A percentile compares a stretch with the other conserved stretches of the same genome.
phyloP scores from a whole-genome alignment of 2,888 invertebrate species.

The Cephus sareptanus region DNA sequence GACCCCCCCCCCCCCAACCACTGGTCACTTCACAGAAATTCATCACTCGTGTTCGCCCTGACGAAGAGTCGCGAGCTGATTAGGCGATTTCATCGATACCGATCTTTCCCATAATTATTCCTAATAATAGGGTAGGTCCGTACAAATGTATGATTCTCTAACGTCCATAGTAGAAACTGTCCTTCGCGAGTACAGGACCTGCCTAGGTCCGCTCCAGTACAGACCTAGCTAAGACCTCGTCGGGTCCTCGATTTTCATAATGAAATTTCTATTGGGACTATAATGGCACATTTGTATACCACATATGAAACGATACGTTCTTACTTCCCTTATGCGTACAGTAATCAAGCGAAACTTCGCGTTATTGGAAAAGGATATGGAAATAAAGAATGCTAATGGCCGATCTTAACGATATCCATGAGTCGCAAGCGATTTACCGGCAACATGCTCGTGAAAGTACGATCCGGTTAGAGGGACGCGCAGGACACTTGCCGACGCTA shows the following conservation, averaged over 20 bases:
- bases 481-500: neutral
- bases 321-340: neutral
- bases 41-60: neutral
- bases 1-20: conserved; percentile 12
- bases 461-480: neutral
- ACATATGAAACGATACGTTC: no score
- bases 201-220: no score
- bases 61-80: neutral
- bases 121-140: neutral
- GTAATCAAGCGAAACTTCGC: neutral
- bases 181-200: neutral
- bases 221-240: no score
- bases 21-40: neutral
- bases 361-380: neutral
- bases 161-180: neutral
- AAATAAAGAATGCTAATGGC: neutral
- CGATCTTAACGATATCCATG: neutral
- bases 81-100: neutral
- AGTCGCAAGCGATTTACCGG: neutral
- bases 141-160: neutral
- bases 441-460: neutral
- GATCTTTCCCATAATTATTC: neutral
- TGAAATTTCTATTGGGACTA: neutral
- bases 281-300: no score
- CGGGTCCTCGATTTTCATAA: neutral